Evolutionary conservation across 2,113 vertebrate genomes (phyloP), one percentile per base, ranked within the genome.

Genomic region (Semnornis frantzii): DNA sequence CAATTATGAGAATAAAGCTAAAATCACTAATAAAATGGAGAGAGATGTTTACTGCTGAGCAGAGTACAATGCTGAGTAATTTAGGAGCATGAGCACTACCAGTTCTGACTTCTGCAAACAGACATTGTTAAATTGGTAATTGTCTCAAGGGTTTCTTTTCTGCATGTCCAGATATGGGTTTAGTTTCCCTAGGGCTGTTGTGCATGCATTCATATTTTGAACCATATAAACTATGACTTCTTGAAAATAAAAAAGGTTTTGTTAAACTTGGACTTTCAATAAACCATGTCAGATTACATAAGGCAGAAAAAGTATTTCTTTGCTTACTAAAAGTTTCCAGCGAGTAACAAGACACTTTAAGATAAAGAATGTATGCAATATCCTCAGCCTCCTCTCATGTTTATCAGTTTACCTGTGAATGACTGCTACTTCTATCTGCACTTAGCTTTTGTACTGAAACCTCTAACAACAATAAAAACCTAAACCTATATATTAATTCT

Each of bases 171-270:
- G 93, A 95, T 93, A 93, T 90, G 89, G 90, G 18, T 85, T 88
- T 90, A 63, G 46, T 90, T 96, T 88, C 37, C 74, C 44, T 9
- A 79, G 58, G 71, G 80, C 87, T 85, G 42, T 83, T 71, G 65
- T 92, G 44, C 72, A 87, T 80, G 50, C 37, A 78, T 95, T 89
- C 80, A 52, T 91, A 69, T 91, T 95, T 94, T 88, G 91, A 95
- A 92, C 27, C 54, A 62, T 85, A 91, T 84, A 91, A 93, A 89
- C 42, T 52, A 81, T 58, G 64, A 84, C 70, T 92, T 93, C 92
- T 88, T 90, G 73, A 88, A 93, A 96, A 94, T 90, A 95, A 96
- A 97, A 97, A 90, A 91, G 94, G 76, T 64, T 92, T 91, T 78
- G 83, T 96, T 95, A 88, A 95, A 93, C 70, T 94, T 90, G 71